Base-by-base conservation (phyloP, 2,888 invertebrate species). In the Nipponacmea schrenckii region DNA sequence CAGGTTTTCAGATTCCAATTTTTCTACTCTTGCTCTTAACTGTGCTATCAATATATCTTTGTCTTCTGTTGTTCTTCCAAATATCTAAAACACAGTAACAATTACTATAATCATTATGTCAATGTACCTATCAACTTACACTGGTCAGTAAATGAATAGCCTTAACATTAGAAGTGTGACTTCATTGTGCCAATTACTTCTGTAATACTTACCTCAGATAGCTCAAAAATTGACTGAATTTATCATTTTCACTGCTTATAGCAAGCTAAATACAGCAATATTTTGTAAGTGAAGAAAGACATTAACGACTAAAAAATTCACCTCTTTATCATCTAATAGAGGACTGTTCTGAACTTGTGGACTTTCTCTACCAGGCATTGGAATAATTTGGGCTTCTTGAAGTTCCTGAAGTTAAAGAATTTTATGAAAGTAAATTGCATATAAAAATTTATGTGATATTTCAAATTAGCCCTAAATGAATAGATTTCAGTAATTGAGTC, bases 1-100 rank as follows among this genome's bases (percentile, higher is more conserved):
- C 66, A 70, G 69, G 69, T 79, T 78, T 70, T 78, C 78, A 8
- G 64, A 27, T 65, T 76, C 74, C 14, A 79, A 64, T 17, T 74
- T 75, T 39, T 64, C 62, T 20, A 79, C 73, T 50, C 68, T 73
- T 12, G 64, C 68, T 70, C 72, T 69, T 24, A 79, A 69, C 4
- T 62, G 45, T 56, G 68, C 70, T 62, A 75, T 68, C 1, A 70
- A 67, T 26, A 44, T 68, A 17, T 74, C 69, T 62, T 70, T 69
- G 27, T 69, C 67, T 20, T 73, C 75, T 27, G 64, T 48, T 64
- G 69, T 62, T 68, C 72, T 44, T 64, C 12, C 27, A 15, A 31
- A 56, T 26, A 39, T 50, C 48, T 31, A 14, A 26, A 46, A 48
- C 15, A 1, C 39, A 17, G 44, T n/a, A 5, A 44, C 44, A 4